Conservation (phyloP, 2,888 invertebrate species). For the Anthophora plumipes region DNA sequence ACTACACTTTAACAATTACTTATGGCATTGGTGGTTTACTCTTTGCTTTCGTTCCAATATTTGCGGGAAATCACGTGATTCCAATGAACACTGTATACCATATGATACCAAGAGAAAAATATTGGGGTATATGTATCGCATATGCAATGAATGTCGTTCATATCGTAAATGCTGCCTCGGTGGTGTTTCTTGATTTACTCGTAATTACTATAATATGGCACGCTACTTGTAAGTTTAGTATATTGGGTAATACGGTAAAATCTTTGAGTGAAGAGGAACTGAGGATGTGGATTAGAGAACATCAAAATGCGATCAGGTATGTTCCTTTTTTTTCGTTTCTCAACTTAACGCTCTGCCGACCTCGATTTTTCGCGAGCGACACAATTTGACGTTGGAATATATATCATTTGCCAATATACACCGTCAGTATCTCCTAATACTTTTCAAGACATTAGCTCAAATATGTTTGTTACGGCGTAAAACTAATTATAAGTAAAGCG, state of each 20-base stretch:
- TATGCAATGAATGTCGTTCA: conserved; percentile 35
- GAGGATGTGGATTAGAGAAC: conserved; percentile 22
- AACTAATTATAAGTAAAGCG: too few species aligned
- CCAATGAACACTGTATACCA: conserved; percentile 56
- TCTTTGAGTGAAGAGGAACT: not conserved
- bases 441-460: too few species aligned
- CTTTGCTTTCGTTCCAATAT: conserved; percentile 33
- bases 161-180: conserved; percentile 12
- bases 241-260: conserved; percentile 7
- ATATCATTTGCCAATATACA: too few species aligned
- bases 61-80: not conserved
- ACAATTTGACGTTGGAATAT: too few species aligned
- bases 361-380: too few species aligned
- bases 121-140: conserved; percentile 41
- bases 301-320: conserved; percentile 54
- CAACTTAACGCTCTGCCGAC: not conserved
- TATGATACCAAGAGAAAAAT: conserved; percentile 22
- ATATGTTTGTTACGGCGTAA: too few species aligned
- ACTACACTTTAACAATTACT: not conserved
- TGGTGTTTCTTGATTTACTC: conserved; percentile 50
- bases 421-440: too few species aligned
- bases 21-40: conserved; percentile 22
- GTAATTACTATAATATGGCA: conserved; percentile 48
- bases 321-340: not conserved
- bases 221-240: conserved; percentile 42